Evolutionary conservation across 2,797 vertebrate species (phyloP), one percentile per base, ranked within the genome.

Genomic region (Halcyon smyrnensis): DNA sequence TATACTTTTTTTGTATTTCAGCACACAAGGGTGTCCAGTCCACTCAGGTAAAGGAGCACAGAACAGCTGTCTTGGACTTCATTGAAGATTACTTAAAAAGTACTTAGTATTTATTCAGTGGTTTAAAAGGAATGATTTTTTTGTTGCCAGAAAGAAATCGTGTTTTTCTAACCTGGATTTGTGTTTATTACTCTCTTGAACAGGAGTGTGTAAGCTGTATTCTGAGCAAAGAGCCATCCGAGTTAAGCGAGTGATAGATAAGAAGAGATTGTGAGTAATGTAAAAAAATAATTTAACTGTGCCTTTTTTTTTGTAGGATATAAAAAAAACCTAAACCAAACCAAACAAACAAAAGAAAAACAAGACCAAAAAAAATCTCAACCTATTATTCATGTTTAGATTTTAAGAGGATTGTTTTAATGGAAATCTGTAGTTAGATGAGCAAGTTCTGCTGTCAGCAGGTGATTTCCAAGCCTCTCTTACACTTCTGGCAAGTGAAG

Each of bases 211-310:
- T 95, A 99, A 99, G 92, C 98, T 99, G 82, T 99, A 99, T 96
- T 99, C 99, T 8, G 99, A 99, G 89, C 99, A 99, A 91, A 99
- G 99, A 97, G 99, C 99, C 41, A 99, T 99, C 91, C 96, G 99
- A 90, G 99, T 99, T 53, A 99, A 99, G 92, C 98, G 98, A 70
- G 98, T 99, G 94, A 99, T 99, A 96, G 99, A 99, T 96, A 99
- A 99, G 97, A 99, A 99, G 97, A 98, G 99, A 97, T 93, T 99
- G 99, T 99, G 94, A 99, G 99, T 99, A 97, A 37, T 32, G 24
- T 45, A 51, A 71, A 67, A 90, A 73, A 81, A 45, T 6, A 64
- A 15, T 73, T 85, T 78, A 89, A 81, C 23, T 75, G 11, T 86
- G 43, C 24, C 43, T 83, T 86, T 82, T 65, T 15, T 51, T 51